phyloP scores from a whole-genome alignment of 2,888 invertebrate genomes.

The Protodeltote pygarga region DNA sequence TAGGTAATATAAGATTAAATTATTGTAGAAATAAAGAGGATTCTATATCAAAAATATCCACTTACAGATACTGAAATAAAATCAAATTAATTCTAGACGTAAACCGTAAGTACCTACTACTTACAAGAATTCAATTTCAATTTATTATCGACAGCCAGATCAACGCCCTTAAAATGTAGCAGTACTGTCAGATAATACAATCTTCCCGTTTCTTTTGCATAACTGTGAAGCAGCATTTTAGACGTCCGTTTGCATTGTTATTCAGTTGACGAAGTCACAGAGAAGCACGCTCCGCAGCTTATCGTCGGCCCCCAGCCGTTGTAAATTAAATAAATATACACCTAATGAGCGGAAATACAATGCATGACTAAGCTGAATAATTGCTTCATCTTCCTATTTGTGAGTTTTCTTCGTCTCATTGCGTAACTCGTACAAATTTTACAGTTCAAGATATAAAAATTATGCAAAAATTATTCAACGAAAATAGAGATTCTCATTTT shows the following conservation, averaged over 20 bases:
- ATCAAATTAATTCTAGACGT: slow-evolving; percentile 21
- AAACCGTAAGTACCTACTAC: too few species aligned
- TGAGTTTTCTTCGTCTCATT: slow-evolving; percentile 46
- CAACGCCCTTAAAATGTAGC: slow-evolving; percentile 61
- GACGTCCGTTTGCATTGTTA: slow-evolving; percentile 79
- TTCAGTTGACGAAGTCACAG: slow-evolving; percentile 78
- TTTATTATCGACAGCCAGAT: slow-evolving; percentile 52
- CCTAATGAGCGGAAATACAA: slow-evolving; percentile 86
- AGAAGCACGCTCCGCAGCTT: slow-evolving; percentile 83
- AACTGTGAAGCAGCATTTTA: slow-evolving; percentile 73
- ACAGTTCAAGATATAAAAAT: slow-evolving; percentile 4
- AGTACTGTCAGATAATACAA: slow-evolving; percentile 46
- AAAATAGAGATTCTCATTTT: slow-evolving; percentile 53
- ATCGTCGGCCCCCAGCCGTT: slow-evolving; percentile 83
- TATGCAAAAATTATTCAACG: slow-evolving; percentile 58
- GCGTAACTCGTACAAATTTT: slow-evolving; percentile 16
- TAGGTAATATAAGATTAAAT: too few species aligned
- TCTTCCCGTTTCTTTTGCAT: slow-evolving; percentile 58
- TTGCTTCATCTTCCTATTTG: slow-evolving; percentile 76
- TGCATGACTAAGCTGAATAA: slow-evolving; percentile 83
- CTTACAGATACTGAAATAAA: neutral
- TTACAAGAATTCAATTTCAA: slow-evolving; percentile 62
- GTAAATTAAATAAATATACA: slow-evolving; percentile 87
- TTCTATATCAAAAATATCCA: neutral
- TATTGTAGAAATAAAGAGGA: neutral